phyloP scores from a whole-genome alignment of 2,113 vertebrate species.

The Progne subis region DNA sequence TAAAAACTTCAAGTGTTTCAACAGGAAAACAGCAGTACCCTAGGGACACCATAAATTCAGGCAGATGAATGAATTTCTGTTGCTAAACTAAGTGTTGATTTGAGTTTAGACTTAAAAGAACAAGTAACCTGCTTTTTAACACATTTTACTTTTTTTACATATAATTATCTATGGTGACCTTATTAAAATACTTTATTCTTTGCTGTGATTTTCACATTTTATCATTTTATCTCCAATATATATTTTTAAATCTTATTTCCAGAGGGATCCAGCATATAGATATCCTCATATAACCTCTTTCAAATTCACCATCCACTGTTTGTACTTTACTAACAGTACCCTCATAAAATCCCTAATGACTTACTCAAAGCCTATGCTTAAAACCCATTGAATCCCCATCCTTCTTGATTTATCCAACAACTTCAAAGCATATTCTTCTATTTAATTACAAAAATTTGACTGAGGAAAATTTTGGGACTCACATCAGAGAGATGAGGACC shows the following conservation, averaged over 20 bases:
- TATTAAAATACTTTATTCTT: neutral
- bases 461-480: neutral
- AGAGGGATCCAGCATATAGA: neutral
- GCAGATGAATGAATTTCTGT: neutral
- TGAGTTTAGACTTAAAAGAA: neutral
- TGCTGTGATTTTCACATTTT: neutral
- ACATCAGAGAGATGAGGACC: neutral
- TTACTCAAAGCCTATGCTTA: neutral
- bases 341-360: neutral
- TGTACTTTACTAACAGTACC: neutral
- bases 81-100: neutral
- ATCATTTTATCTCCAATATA: neutral
- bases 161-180: neutral
- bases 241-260: neutral
- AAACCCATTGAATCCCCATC: neutral
- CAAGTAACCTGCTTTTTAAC: neutral
- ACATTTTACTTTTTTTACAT: neutral
- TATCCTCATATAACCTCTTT: neutral
- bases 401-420: conserved; percentile 7
- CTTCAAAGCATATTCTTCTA: conserved; percentile 21
- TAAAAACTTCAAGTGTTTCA: neutral
- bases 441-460: conserved; percentile 8
- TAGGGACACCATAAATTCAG: neutral
- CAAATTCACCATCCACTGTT: neutral
- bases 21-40: neutral